Base-by-base conservation (phyloP, 30 jellyfish, hydroid and myxozoan species). In the Clytia hemisphaerica region DNA sequence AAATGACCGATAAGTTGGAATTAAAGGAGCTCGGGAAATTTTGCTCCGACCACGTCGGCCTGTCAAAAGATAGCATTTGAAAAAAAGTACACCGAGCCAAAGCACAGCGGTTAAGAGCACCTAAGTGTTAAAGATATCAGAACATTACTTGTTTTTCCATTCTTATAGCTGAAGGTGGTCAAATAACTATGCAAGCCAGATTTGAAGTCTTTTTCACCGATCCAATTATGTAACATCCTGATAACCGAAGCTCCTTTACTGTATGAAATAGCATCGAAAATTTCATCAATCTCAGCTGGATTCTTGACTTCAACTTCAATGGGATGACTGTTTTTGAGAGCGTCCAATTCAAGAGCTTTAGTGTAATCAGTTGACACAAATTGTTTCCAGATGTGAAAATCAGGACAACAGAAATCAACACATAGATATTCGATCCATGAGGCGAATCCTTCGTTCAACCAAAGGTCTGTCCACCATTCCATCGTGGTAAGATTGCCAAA, bases 381-480 rank as follows among this genome's bases (percentile, higher is more conserved):
- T 64, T 91, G 99, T 2, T 89, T 91, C 99, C 99, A 91, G 32
- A 91, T 91, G 32, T 91, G 92, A 61, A 69, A 91, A 29, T 82
- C 94, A 59, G 99, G 95, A 53, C 74, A 82, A 60, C 92, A 82
- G 48, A 82, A 85, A 45, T 91, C 93, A 51, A 91, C 95, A 63
- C 95, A 91, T 6, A 82, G 92, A 67, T 82, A 91, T 73, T 91
- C 95, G 25, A 91, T 91, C 95, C 94, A 91, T 4, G 94, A 57
- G 1, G 99, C 99, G 70, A 91, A 91, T 25, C 99, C 99, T 71
- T 91, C 99, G 27, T 91, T 91, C 66, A 91, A 50, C 99, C 99
- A 91, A 3, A 91, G 77, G 55, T 91, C 94, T 15, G 99, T 91
- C 99, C 99, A 91, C 99, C 99, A 91, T 91, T 91, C 99, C 99